Evolutionary conservation across 2,113 vertebrate species (phyloP).

Genomic region (Tragelaphus strepsiceros): DNA sequence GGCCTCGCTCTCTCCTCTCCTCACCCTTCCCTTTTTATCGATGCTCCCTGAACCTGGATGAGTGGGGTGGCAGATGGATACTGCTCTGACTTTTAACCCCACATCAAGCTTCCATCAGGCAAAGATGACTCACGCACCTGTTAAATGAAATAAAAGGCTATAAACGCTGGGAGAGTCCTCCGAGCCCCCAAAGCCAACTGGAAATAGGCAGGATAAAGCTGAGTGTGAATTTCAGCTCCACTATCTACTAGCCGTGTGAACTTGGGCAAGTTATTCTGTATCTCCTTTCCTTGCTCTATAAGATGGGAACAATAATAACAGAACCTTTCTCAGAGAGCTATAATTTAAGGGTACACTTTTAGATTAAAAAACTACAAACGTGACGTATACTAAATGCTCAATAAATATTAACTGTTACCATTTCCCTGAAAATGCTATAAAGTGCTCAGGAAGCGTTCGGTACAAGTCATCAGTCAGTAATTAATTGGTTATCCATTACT

Average conservation of each 20-base stretch:
- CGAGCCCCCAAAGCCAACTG: background rate
- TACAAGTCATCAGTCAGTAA: background rate
- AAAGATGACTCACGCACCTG: background rate
- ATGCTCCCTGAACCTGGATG: background rate
- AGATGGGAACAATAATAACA: background rate
- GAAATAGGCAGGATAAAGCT: background rate
- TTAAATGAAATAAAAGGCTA: background rate
- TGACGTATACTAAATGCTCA: background rate
- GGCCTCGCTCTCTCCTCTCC: background rate
- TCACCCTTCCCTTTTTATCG: background rate
- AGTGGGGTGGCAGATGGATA: background rate
- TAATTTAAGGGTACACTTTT: background rate
- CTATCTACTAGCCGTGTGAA: background rate
- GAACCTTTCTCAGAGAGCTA: background rate
- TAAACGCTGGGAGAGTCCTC: background rate
- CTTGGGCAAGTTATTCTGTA: background rate
- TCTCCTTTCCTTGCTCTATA: background rate
- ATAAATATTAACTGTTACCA: background rate
- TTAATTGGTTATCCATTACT: background rate
- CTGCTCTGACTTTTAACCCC: background rate
- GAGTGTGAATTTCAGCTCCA: background rate
- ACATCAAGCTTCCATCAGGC: background rate
- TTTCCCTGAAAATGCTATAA: background rate
- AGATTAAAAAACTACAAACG: background rate
- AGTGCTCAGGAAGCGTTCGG: background rate